Percentiles rank a stretch among this genome's conserved stretches.
These are phyloP conservation scores for Diorhabda carinulata DNA, from an alignment of 1,140 invertebrate species.

Conservation along the genomic window DNA sequence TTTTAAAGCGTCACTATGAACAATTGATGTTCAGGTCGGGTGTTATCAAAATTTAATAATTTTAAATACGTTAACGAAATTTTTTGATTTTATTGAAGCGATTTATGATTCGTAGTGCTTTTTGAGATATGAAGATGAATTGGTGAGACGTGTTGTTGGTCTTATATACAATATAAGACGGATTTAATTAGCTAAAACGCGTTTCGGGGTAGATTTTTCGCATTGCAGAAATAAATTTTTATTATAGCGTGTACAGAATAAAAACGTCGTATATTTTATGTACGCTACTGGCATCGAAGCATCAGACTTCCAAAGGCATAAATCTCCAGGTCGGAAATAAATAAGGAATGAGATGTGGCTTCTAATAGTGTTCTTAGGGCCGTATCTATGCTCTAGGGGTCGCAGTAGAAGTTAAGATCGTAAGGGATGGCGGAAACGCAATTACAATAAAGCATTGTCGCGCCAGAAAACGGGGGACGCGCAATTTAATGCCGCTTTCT, in stretches of 20 bases:
- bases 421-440: constrained; percentile 39
- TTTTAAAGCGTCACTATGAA: too few species aligned
- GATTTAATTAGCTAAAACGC: too few species aligned
- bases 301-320: constrained; percentile 21
- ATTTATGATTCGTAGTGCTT: too few species aligned
- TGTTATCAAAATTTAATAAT: too few species aligned
- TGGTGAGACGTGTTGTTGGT: too few species aligned
- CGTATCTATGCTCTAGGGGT: constrained; percentile 38
- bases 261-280: neutral
- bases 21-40: too few species aligned
- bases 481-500: constrained; percentile 4
- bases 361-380: constrained; percentile 43
- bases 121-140: too few species aligned
- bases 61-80: too few species aligned
- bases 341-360: constrained; percentile 41
- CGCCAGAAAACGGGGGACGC: constrained; percentile 7
- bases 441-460: constrained; percentile 45
- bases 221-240: too few species aligned
- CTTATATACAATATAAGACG: too few species aligned
- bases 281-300: neutral
- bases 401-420: constrained; percentile 36
- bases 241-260: neutral
- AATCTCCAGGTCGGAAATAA: constrained; percentile 34
- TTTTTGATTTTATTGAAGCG: too few species aligned
- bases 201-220: too few species aligned